Base-by-base conservation (phyloP, 1,140 invertebrate genomes). In the Trichogramma pretiosum region DNA sequence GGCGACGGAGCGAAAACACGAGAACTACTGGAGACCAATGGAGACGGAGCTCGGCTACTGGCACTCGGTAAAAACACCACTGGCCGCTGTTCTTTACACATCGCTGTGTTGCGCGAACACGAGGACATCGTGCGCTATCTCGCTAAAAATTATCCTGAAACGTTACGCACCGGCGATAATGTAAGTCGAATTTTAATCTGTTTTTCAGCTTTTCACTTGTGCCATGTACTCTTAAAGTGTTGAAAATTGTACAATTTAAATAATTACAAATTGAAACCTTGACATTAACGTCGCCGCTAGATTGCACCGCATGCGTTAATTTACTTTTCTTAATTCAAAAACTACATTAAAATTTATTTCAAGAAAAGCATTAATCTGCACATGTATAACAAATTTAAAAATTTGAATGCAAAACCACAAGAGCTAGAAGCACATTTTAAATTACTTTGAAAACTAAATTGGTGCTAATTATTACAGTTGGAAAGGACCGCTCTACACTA, bases 401-500 rank as follows among this genome's bases (percentile, higher is more conserved):
- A n/a, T n/a, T n/a, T n/a, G n/a, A n/a, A n/a, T n/a, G n/a, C n/a
- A n/a, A n/a, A n/a, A n/a, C n/a, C n/a, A n/a, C n/a, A n/a, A n/a
- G n/a, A 11, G 5, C 24, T 28, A 11, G 24, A 28, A 28, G 5
- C 11, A 28, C 5, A 7, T 28, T 28, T 28, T 28, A 7, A 7
- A 28, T 28, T 28, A 28, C 24, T 28, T 28, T 11, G 24, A 21
- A 17, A 23, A 13, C 43, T 35, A n/a, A 35, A 22, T 37, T 40
- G 39, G 52, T 53, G 48, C 1, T 28, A 19, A 62, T 74, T n/a
- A n/a, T n/a, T 64, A 35, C 64, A 93, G 89, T 63, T 93, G 68
- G 86, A 90, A 59, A 77, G 89, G 58, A 89, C 85, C 1, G 80
- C 87, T 5, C 70, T 93, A 22, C 89, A 93, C 65, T 93, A 92